Conservation (phyloP, 2,888 invertebrate genomes). For the Mongoloraphidia duomilia region DNA sequence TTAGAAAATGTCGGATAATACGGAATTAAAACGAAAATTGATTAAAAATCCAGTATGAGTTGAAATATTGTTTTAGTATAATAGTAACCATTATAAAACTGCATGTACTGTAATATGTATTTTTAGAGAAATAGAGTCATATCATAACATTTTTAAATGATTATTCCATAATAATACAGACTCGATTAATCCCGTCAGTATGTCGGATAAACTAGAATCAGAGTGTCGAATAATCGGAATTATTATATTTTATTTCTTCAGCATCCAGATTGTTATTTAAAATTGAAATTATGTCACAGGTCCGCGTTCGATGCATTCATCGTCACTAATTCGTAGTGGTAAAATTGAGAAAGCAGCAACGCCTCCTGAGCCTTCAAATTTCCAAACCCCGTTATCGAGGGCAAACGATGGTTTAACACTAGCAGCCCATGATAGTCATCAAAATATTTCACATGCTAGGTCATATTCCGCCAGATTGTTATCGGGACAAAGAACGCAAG, state of each 20-base stretch:
- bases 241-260: not conserved
- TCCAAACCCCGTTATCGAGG: slow-evolving; percentile 2
- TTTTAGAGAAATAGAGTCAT: no score
- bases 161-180: no score
- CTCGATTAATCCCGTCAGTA: no score
- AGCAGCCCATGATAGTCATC: slow-evolving; percentile 2
- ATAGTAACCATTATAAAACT: no score
- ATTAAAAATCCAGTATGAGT: no score
- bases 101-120: no score
- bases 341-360: slow-evolving; percentile 25
- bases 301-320: slow-evolving; percentile 28
- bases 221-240: no score
- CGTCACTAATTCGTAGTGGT: slow-evolving; percentile 24
- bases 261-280: slow-evolving; percentile 2
- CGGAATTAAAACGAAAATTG: no score
- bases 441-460: slow-evolving; percentile 1
- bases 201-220: no score
- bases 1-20: no score
- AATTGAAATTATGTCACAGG: slow-evolving; percentile 18
- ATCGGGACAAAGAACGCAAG: slow-evolving; percentile 1
- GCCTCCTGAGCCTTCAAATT: slow-evolving; percentile 17
- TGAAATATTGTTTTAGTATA: no score
- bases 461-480: slow-evolving; percentile 3
- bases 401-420: not conserved
- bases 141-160: no score